Percentiles rank a stretch among this genome's conserved stretches.
Evolutionary conservation across 2,888 invertebrate species (phyloP).

Genomic region (Spatulosminthurus flaviceps): DNA sequence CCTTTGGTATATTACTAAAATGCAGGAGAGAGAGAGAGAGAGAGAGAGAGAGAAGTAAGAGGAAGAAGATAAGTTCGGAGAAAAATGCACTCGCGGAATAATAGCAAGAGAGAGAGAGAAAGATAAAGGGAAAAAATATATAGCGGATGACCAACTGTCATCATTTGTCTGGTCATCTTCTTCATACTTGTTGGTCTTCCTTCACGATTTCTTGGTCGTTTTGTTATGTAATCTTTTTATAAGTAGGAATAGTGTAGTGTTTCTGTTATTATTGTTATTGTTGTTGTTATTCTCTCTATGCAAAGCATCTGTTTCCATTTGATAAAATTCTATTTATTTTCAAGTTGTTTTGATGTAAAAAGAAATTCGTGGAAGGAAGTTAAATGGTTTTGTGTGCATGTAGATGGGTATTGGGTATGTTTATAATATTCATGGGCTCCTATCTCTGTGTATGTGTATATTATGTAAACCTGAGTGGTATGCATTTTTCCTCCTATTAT

Average conservation of each 20-base stretch:
- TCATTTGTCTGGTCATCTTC: conserved; percentile 14
- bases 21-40: too few relatives aligned
- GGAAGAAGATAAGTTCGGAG: background rate
- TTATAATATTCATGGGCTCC: too few relatives aligned
- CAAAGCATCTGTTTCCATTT: conserved; percentile 18
- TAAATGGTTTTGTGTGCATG: too few relatives aligned
- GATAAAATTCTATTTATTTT: conserved; percentile 18
- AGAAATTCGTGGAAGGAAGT: background rate
- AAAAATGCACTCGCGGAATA: conserved; percentile 19
- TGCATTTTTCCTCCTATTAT: too few relatives aligned
- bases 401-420: too few relatives aligned
- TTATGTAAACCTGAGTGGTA: too few relatives aligned
- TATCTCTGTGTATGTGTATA: too few relatives aligned
- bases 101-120: conserved; percentile 23
- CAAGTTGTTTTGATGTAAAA: background rate
- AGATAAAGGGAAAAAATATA: background rate
- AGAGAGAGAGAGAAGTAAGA: too few relatives aligned
- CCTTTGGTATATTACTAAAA: too few relatives aligned
- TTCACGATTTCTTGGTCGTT: background rate
- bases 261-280: background rate
- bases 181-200: conserved; percentile 3
- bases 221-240: background rate
- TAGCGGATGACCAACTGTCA: conserved; percentile 22
- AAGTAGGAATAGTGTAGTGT: background rate
- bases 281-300: background rate